phyloP scores from a whole-genome alignment of 2,888 invertebrate species.

The Eupsilia transversa region DNA sequence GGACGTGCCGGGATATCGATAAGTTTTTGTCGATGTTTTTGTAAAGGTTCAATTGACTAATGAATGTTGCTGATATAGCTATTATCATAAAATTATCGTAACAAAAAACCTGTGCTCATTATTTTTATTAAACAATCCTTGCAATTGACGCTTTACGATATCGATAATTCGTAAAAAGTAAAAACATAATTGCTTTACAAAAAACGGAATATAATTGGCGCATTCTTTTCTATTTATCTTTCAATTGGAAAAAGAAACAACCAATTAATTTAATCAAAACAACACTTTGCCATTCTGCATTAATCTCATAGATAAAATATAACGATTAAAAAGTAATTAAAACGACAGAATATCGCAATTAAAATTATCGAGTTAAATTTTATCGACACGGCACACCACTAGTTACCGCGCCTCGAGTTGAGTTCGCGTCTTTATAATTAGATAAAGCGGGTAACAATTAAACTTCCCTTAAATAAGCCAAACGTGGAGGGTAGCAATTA shows the following conservation, averaged over 20 bases:
- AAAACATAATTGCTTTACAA: neutral
- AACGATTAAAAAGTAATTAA: slow-evolving; percentile 29
- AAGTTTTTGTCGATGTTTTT: slow-evolving; percentile 24
- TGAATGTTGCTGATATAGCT: neutral
- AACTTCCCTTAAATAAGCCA: slow-evolving; percentile 90
- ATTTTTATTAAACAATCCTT: neutral
- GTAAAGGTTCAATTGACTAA: neutral
- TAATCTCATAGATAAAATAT: slow-evolving; percentile 37
- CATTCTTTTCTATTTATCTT: slow-evolving; percentile 10
- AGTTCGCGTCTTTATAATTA: slow-evolving; percentile 88
- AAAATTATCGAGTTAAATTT: slow-evolving; percentile 69
- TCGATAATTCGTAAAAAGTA: neutral
- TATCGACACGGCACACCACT: slow-evolving; percentile 62
- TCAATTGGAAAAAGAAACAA: slow-evolving; percentile 7
- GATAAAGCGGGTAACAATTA: slow-evolving; percentile 89
- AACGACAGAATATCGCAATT: slow-evolving; percentile 29
- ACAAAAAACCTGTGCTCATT: neutral
- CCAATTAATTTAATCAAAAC: slow-evolving; percentile 34
- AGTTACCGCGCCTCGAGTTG: slow-evolving; percentile 73
- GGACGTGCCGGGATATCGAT: slow-evolving; percentile 64
- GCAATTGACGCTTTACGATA: neutral
- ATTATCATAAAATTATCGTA: neutral
- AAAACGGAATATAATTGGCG: slow-evolving; percentile 8
- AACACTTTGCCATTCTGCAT: slow-evolving; percentile 11
- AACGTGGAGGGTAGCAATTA: slow-evolving; percentile 86